Percentiles rank a stretch among this genome's conserved stretches.
Evolutionary conservation across 2,113 vertebrate genomes (phyloP).

Genomic region (Silurus glanis): DNA sequence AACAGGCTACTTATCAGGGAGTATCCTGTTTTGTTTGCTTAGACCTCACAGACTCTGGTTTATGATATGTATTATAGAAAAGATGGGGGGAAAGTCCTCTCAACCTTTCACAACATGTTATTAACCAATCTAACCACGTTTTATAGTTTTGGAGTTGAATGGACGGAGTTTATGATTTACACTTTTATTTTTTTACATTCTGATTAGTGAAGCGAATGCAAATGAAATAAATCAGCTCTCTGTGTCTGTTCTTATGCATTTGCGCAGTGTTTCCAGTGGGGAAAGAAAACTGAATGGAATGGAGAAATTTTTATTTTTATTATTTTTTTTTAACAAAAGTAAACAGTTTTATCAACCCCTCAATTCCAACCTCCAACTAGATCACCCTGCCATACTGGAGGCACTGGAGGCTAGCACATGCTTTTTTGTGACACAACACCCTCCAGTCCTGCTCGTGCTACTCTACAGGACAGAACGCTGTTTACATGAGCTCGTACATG

Average conservation of each 20-base stretch:
- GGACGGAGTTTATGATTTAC: too few species aligned
- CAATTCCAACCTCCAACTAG: not conserved
- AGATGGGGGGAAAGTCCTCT: not conserved
- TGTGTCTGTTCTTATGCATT: not conserved
- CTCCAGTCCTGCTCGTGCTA: not conserved
- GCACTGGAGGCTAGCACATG: not conserved
- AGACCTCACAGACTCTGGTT: not conserved
- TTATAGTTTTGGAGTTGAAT: too few species aligned
- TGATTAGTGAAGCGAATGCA: not conserved
- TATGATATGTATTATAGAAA: not conserved
- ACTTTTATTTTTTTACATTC: too few species aligned
- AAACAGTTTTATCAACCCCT: not conserved
- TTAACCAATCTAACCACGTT: not conserved
- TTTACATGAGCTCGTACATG: not conserved
- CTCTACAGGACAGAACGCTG: not conserved
- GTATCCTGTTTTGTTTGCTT: conserved; percentile 41
- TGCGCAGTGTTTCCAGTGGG: not conserved
- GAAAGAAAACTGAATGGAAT: not conserved
- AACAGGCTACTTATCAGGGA: conserved; percentile 21
- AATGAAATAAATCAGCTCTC: not conserved
- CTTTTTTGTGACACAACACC: not conserved
- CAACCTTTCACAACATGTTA: not conserved
- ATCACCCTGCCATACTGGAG: not conserved
- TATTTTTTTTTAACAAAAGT: too few species aligned
- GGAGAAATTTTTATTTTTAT: too few species aligned